Base-by-base conservation (phyloP, 1,140 invertebrate genomes). In the Cydia splendana region DNA sequence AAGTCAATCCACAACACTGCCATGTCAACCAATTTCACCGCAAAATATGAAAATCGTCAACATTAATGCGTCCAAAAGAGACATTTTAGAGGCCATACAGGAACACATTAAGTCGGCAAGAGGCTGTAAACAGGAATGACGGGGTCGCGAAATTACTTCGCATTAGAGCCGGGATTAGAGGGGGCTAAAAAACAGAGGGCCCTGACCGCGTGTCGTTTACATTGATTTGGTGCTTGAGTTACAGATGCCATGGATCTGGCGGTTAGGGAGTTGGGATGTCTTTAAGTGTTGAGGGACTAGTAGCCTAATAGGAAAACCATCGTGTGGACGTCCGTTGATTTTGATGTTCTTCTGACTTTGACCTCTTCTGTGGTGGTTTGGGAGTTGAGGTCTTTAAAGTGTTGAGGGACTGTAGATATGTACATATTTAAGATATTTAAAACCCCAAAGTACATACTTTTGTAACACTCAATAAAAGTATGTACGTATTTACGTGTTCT, bases 101-200 rank as follows among this genome's bases (percentile, higher is more conserved):
- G 65, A 45, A 77, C 78, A 78, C 79, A 84, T 83, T 84, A 85
- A 82, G 80, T 82, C 71, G 75, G 77, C 75, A 77, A 78, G 80
- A 83, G 80, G 80, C 78, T 69, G 80, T 53, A 45, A 30, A 75
- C 81, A 80, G 85, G 82, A 77, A 83, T 78, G 79, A 67, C 80
- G 74, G 83, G 85, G 87, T 85, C 82, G 81, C 84, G 81, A 87
- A 91, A 93, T 93, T 91, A 88, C 90, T 90, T 79, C 77, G 87
- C 86, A 89, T 91, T 87, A 93, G 89, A 87, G 82, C 85, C 76
- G 81, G 85, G 88, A 90, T 89, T 91, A 91, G 82, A 78, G 45
- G 78, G 78, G 80, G 82, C 84, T 90, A 93, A 93, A 93, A 93
- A 93, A 88, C 90, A 91, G 88, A 86, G 88, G 87, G 88, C 77